A percentile compares a stretch with the other conserved stretches of the same genome.
phyloP scores from a whole-genome alignment of 2,888 invertebrate genomes.

The Oligia latruncula region DNA sequence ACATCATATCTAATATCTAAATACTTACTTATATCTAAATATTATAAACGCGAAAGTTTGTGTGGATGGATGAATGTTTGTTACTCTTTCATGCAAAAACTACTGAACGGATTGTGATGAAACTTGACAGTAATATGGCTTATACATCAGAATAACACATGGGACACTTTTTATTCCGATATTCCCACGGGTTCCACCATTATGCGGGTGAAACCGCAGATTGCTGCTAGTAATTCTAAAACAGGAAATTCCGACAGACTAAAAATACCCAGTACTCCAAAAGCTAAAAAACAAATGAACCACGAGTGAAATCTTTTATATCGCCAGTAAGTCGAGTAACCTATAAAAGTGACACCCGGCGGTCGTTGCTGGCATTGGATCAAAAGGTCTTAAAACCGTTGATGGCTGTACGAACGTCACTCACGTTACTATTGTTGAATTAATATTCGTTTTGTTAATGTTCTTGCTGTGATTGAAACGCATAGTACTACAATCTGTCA shows the following conservation, averaged over 20 bases:
- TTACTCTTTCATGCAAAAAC: neutral
- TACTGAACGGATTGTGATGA: neutral
- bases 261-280: conserved; percentile 26
- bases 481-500: conserved; percentile 15
- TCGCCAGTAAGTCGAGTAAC: conserved; percentile 64
- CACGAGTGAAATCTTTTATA: conserved; percentile 55
- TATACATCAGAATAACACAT: neutral
- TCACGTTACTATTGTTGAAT: conserved; percentile 69
- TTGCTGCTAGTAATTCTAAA: neutral
- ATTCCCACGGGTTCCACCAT: neutral
- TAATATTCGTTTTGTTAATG: conserved; percentile 62
- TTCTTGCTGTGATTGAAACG: conserved; percentile 44
- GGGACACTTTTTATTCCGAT: neutral
- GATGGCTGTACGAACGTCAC: conserved; percentile 76
- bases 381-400: conserved; percentile 78
- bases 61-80: neutral
- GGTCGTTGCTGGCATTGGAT: conserved; percentile 79
- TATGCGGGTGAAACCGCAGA: neutral
- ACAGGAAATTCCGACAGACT: neutral
- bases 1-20: neutral
- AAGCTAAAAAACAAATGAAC: conserved; percentile 40
- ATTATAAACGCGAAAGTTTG: neutral
- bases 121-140: neutral
- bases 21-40: neutral
- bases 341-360: conserved; percentile 73